Base-by-base conservation (phyloP, 2,888 invertebrate species). In the Cosmopolites sordidus region DNA sequence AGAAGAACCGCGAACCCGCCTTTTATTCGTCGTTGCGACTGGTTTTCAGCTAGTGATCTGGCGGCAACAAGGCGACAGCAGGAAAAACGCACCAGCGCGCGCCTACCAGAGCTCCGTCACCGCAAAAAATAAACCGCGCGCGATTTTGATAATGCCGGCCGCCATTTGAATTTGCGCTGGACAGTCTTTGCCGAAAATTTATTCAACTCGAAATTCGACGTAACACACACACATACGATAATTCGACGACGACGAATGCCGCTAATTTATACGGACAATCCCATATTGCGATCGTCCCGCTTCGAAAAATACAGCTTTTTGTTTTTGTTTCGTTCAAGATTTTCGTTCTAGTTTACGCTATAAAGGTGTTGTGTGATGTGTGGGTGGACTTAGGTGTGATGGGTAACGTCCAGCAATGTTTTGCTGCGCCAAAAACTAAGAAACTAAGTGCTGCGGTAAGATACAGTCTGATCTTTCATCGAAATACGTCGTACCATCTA, bases 341-440 rank as follows among this genome's bases (percentile, higher is more conserved):
- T 16, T 15, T 41, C 41, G 9, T 17, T 3, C 14, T 41, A 15
- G 14, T 41, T 41, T 41, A 16, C 14, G 33, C 16, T 42, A 17
- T 41, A 33, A 48, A 48, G 27, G 37, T 39, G 29, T 18, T 46
- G 49, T 56, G 59, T 61, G 50, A 59, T 58, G 56, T 50, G 48
- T 58, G 48, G 45, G 48, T 50, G 45, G 47, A 51, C 48, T 56
- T 38, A 43, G 43, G 37, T 56, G 62, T 66, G 59, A 68, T 68
- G 68, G 68, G 68, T 60, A 68, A 68, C 56, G 59, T 67, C 55
- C 68, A 67, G 54, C 64, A 67, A 62, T 68, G 68, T 48, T 67
- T 68, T 44, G 61, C 64, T 17, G 64, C 64, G 16, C 68, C 67
- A 41, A 64, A 63, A 53, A 62, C 64, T 51, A 65, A 55, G 17